Evolutionary conservation across 1,140 invertebrate genomes (phyloP).

Genomic region (Gryon sp.): DNA sequence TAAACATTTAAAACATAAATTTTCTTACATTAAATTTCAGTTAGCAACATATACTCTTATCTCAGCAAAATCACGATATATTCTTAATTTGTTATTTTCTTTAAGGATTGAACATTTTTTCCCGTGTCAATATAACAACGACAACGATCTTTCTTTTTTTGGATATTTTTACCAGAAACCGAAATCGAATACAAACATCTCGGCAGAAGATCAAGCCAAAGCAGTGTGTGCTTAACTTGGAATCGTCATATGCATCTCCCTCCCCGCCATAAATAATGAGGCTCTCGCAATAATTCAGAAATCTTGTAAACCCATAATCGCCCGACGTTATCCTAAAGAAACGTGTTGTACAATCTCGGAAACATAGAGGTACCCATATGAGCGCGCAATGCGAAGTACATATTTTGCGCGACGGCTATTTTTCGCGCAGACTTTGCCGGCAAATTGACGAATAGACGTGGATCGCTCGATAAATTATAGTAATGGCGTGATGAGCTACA

Average conservation of each 20-base stretch:
- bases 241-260: constrained; percentile 15
- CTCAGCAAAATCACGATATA: too few species aligned
- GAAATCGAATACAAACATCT: not conserved
- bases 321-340: constrained; percentile 42
- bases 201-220: too few species aligned
- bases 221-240: not conserved
- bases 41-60: too few species aligned
- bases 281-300: constrained; percentile 40
- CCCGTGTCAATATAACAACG: too few species aligned
- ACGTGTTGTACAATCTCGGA: constrained; percentile 51
- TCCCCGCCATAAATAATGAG: constrained; percentile 30
- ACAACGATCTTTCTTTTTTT: too few species aligned
- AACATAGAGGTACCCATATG: constrained; percentile 60
- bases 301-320: constrained; percentile 51
- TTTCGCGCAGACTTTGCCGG: constrained; percentile 57
- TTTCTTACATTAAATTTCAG: too few species aligned
- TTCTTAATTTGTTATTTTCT: too few species aligned
- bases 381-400: constrained; percentile 37
- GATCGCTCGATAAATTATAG: constrained; percentile 70
- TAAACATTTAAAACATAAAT: too few species aligned
- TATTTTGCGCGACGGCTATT: constrained; percentile 42
- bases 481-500: constrained; percentile 74
- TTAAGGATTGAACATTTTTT: too few species aligned
- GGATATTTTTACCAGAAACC: not conserved
- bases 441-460: constrained; percentile 69